Conservation (phyloP, 1,140 invertebrate genomes). For the Drosophila kikkawai region DNA sequence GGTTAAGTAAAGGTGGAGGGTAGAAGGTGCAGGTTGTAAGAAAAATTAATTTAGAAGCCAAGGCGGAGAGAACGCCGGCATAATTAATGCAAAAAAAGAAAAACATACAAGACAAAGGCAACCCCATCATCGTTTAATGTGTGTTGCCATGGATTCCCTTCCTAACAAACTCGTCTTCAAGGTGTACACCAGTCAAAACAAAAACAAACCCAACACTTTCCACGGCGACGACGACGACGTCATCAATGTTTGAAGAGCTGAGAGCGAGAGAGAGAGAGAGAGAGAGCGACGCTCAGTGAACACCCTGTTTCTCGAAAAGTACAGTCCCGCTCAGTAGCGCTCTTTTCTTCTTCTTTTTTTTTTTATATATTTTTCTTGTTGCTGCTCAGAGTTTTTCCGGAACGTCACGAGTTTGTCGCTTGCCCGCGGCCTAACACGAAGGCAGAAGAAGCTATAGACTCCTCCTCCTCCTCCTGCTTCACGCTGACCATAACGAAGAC, state of each 20-base stretch:
- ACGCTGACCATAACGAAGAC: slow-evolving; percentile 18
- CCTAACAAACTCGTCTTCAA: slow-evolving; percentile 6
- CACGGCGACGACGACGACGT: slow-evolving; percentile 38
- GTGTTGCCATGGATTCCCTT: slow-evolving; percentile 30
- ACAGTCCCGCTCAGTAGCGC: slow-evolving; percentile 31
- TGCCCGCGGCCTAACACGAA: slow-evolving; percentile 48
- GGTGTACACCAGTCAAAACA: slow-evolving; percentile 63
- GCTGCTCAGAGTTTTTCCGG: slow-evolving; percentile 40
- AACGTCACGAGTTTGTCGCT: slow-evolving; percentile 55
- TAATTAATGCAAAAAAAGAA: slow-evolving; percentile 66
- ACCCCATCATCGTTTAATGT: slow-evolving; percentile 55
- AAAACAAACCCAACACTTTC: slow-evolving; percentile 58
- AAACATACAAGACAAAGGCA: slow-evolving; percentile 51
- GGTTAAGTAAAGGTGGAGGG: not conserved
- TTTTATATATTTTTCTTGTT: slow-evolving; percentile 25
- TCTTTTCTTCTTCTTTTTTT: slow-evolving; percentile 7
- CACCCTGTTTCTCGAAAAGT: slow-evolving; percentile 46
- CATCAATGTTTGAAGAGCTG: slow-evolving; percentile 33
- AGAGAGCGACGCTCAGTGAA: not conserved
- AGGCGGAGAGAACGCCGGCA: slow-evolving; percentile 24
- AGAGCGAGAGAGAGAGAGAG: not conserved
- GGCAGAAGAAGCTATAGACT: slow-evolving; percentile 7
- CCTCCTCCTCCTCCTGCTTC: not conserved
- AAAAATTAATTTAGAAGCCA: slow-evolving; percentile 65
- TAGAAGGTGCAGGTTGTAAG: slow-evolving; percentile 8